Evolutionary conservation across 1,140 invertebrate genomes (phyloP), one percentile per base, ranked within the genome.

Genomic region (Bombyx mandarina): DNA sequence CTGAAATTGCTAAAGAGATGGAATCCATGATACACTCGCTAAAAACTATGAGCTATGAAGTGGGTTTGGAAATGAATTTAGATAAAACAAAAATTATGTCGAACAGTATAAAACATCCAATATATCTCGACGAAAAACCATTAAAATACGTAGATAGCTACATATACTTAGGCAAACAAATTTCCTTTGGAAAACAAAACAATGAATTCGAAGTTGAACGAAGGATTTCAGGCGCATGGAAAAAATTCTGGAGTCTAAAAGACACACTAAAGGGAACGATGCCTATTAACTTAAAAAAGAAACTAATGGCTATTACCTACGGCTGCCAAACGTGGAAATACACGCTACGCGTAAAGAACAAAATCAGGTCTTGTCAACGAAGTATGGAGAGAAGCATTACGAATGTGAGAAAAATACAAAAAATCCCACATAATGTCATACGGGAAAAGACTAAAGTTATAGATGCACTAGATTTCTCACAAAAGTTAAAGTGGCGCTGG

Each of bases 11-110:
- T 63, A 47, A 47, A 47, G 45, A 45, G 49, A 56, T 35, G 26
- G 26, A 35, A 46, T 22, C 58, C 57, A 57, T 52, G 62, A 6
- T 56, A 63, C 50, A 56, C 53, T 5, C 44, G 22, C 10, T 59
- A 50, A 53, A 18, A 43, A 54, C 45, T 18, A 18, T 18, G 42
- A 56, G 58, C 54, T 5, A 10, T n/a, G 43, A 45, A 55, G 59
- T 56, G 8, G 59, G 54, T 9, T 50, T 61, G 22, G 12, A 52
- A 52, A 56, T 61, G n/a, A 61, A 61, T 52, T 49, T 47, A 56
- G 12, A 45, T 4, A 61, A 56, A 47, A 47, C 45, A 7, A 47
- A 47, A 47, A 47, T 47, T 7, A 47, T 47, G 45, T 47, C 45
- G 2, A 56, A 61, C 58, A 52, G 54, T 51, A 61, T 8, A 56